A percentile compares a stretch with the other conserved stretches of the same genome.
phyloP scores from a whole-genome alignment of 1,140 invertebrate species.

The Triops cancriformis region DNA sequence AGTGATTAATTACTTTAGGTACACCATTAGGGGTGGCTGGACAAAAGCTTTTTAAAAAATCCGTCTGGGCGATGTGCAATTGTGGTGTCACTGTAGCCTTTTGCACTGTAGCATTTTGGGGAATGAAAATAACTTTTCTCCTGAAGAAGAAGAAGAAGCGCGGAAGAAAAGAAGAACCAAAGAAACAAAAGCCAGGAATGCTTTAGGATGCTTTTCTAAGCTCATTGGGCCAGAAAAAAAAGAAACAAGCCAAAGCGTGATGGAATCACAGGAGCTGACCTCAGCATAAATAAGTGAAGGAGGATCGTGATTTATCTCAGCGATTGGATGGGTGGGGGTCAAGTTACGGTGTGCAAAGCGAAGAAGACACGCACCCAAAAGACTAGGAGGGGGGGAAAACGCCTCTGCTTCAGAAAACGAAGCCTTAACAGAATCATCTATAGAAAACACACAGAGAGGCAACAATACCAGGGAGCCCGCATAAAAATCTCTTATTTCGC shows the following conservation, averaged over 20 bases:
- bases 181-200: neutral
- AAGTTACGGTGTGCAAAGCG: conserved; percentile 4
- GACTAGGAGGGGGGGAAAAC: neutral
- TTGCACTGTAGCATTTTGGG: neutral
- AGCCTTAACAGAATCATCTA: neutral
- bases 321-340: conserved; percentile 7
- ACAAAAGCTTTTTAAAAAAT: neutral
- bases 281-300: conserved; percentile 5
- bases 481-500: conserved; percentile 1
- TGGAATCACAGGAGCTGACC: conserved; percentile 9
- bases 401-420: neutral
- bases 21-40: neutral
- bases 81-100: neutral
- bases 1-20: conserved; percentile 3
- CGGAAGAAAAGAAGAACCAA: neutral
- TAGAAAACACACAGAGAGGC: conserved; percentile 1
- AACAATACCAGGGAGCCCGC: neutral
- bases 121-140: neutral
- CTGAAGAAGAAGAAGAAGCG: too few relatives aligned
- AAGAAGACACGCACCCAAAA: neutral
- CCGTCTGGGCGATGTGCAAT: neutral
- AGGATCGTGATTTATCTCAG: conserved; percentile 8
- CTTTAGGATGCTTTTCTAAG: neutral
- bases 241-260: neutral
- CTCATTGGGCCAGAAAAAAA: neutral